These are phyloP conservation scores for Galeopterus variegatus DNA, from an alignment of 2,113 vertebrate genomes.

Conservation along the genomic window DNA sequence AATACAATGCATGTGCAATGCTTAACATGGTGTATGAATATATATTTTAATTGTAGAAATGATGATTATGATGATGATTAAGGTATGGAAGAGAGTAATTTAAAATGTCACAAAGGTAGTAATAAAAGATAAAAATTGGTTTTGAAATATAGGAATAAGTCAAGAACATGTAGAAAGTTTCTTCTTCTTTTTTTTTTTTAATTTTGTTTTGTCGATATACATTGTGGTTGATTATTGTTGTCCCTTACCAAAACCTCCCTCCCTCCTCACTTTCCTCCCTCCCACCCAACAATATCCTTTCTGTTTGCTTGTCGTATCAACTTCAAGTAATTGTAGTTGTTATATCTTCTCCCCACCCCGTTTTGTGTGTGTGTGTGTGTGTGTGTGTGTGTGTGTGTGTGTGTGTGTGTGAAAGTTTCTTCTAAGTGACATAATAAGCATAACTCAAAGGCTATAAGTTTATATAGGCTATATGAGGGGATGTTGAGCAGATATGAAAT, in stretches of 20 bases:
- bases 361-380: too few species aligned
- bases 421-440: neutral
- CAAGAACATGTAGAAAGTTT: neutral
- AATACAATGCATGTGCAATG: too few species aligned
- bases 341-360: too few species aligned
- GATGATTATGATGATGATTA: neutral
- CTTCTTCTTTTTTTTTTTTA: too few species aligned
- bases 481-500: neutral
- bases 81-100: neutral
- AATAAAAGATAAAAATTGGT: neutral
- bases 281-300: too few species aligned
- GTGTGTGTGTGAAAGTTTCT: rapidly evolving
- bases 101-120: neutral
- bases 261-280: too few species aligned
- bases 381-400: too few species aligned
- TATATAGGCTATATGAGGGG: neutral
- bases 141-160: neutral
- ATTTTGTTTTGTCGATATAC: too few species aligned
- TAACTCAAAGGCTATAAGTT: neutral
- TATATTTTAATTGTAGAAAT: neutral
- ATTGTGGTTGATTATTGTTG: too few species aligned
- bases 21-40: neutral
- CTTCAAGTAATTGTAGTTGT: too few species aligned
- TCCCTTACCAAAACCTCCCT: too few species aligned
- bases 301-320: too few species aligned